Evolutionary conservation across 2,113 vertebrate species (phyloP), one percentile per base, ranked within the genome.

Genomic region (Seriola rivoliana): DNA sequence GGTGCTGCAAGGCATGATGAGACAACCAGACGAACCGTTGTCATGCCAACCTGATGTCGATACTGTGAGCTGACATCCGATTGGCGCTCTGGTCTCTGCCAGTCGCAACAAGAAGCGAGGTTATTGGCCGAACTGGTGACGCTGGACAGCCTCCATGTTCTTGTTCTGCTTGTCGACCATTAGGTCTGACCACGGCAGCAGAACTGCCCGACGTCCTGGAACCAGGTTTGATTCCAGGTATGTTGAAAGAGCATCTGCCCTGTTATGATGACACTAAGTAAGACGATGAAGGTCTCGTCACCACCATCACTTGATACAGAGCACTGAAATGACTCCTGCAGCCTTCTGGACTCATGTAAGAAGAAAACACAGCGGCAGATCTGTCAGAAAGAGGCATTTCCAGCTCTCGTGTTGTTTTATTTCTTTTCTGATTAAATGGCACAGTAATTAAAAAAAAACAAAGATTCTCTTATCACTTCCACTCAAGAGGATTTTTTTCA

Each of bases 1-100:
- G 54, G 71, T 77, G 6, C 85, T 95, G 16, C 58, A 19, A 50
- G 73, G n/a, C 34, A 48, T 58, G 4, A 59, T 71, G 38, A 59
- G 21, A 63, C 75, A 67, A 44, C 25, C 52, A 19, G 69, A 77
- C 0, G n/a, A 78, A 23, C 14, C 25, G 34, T 81, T 54, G 21
- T 48, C 89, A 62, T 60, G 60, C 40, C 68, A 64, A 32, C 42
- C 58, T 2, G 46, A 82, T 21, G 46, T 1, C 8, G 78, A 76
- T 19, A 7, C 23, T 1, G 75, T 25, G 38, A 88, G 59, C 50
- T 85, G 85, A 92, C 52, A 0, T 50, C 59, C n/a, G 76, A 76
- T 52, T 25, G 54, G 67, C 29, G 29, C 32, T 17, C 19, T 36
- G 34, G 14, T 2, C 40, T 42, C 57, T 55, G 64, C 32, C 42